phyloP scores from a whole-genome alignment of 2,797 vertebrate species.

The Gymnodraco acuticeps region DNA sequence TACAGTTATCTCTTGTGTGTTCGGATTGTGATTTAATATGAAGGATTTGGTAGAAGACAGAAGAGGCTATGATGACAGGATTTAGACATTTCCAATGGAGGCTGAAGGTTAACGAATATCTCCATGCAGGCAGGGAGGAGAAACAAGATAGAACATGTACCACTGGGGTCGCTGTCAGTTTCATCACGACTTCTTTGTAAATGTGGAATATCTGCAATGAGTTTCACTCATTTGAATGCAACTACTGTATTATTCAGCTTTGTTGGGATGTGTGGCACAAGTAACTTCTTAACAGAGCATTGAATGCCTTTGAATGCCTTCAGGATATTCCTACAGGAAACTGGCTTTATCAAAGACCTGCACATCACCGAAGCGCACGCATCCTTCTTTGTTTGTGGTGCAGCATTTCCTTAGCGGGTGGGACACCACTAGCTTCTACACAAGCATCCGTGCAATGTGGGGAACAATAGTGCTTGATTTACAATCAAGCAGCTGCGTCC shows the following conservation, averaged over 20 bases:
- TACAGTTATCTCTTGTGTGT: constrained; percentile 25
- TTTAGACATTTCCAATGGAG: constrained; percentile 5
- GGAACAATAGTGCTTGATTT: constrained; percentile 82
- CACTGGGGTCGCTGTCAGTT: constrained; percentile 2
- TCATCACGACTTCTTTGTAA: constrained; percentile 3
- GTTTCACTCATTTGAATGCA: constrained; percentile 24
- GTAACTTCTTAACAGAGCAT: constrained; percentile 31
- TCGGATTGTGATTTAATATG: constrained; percentile 17
- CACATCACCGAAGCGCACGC: constrained; percentile 32
- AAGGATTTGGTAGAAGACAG: constrained; percentile 9
- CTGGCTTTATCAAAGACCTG: constrained; percentile 29
- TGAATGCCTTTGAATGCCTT: constrained; percentile 56
- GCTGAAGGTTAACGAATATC: constrained; percentile 6
- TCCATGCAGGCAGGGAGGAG: constrained; percentile 6
- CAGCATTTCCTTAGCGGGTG: constrained; percentile 63
- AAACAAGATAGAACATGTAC: constrained; percentile 9
- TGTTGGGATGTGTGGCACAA: constrained; percentile 25
- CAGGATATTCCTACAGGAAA: constrained; percentile 60
- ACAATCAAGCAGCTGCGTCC: constrained; percentile 86
- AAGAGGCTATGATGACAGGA: constrained; percentile 12
- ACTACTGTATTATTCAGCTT: constrained; percentile 15
- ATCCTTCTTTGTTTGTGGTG: constrained; percentile 63
- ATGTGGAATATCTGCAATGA: constrained; percentile 16
- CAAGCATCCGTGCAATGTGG: constrained; percentile 42
- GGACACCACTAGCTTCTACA: constrained; percentile 55